phyloP scores from a whole-genome alignment of 2,113 vertebrate species.

The Siphamia tubifer region DNA sequence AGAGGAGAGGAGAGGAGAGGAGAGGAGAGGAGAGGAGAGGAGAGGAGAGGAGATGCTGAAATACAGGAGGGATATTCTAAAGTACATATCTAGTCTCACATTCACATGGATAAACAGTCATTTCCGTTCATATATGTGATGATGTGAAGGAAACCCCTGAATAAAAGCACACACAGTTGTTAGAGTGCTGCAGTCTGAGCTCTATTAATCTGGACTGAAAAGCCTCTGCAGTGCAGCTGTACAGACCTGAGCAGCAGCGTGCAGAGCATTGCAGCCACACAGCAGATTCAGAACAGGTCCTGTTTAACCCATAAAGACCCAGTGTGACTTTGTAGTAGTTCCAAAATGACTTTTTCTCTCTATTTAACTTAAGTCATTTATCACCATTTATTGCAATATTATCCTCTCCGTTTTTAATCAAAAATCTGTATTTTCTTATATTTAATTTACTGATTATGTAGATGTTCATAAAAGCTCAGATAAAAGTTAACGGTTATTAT shows the following conservation, averaged over 20 bases:
- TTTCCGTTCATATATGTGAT: not conserved
- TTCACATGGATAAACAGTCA: not conserved
- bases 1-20: not conserved
- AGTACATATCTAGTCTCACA: not conserved
- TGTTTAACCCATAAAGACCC: too few relatives aligned
- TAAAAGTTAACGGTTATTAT: too few relatives aligned
- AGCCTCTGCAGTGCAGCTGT: constrained; percentile 79
- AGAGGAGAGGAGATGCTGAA: not conserved
- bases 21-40: not conserved
- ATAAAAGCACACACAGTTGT: not conserved
- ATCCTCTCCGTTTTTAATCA: too few relatives aligned
- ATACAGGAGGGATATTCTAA: not conserved
- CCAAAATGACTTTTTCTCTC: too few relatives aligned
- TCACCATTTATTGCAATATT: too few relatives aligned
- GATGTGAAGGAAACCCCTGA: not conserved
- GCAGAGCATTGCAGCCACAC: constrained; percentile 50
- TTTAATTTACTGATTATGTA: too few relatives aligned
- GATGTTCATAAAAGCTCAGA: too few relatives aligned
- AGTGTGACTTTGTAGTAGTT: too few relatives aligned
- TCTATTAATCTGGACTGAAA: constrained; percentile 55
- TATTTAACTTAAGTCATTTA: too few relatives aligned
- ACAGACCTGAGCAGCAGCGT: constrained; percentile 66
- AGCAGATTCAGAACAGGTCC: too few relatives aligned
- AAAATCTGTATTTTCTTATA: too few relatives aligned
- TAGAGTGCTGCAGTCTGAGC: constrained; percentile 24